Percentiles rank a stretch among this genome's conserved stretches.
phyloP scores from a whole-genome alignment of 1,140 invertebrate genomes.

The Megalonaias nervosa region DNA sequence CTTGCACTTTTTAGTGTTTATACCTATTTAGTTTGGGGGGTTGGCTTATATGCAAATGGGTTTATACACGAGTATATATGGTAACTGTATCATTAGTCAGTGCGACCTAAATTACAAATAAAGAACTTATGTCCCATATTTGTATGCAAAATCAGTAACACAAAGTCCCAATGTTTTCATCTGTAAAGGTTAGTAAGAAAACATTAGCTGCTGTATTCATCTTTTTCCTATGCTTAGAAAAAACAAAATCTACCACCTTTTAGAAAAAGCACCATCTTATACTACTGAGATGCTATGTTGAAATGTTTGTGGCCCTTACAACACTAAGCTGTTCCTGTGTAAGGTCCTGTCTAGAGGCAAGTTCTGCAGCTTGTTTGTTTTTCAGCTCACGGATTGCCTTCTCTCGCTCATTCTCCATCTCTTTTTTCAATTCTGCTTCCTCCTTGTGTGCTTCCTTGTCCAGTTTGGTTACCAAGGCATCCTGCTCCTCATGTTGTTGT shows the following conservation, averaged over 20 bases:
- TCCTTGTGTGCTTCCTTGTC: slow-evolving; percentile 50
- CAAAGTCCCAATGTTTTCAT: no score
- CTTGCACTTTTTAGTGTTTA: no score
- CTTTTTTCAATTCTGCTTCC: slow-evolving; percentile 47
- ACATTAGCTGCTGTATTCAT: no score
- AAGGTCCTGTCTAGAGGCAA: slow-evolving; percentile 59
- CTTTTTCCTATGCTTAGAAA: no score
- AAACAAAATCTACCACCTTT: background rate
- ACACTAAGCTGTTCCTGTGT: slow-evolving; percentile 58
- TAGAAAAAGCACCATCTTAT: background rate
- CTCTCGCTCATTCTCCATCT: slow-evolving; percentile 53
- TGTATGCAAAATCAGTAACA: no score
- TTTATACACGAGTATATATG: no score
- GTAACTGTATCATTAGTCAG: no score
- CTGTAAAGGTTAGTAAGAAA: no score
- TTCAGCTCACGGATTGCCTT: slow-evolving; percentile 58
- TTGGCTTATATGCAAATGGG: no score
- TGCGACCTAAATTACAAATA: no score
- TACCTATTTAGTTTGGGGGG: no score
- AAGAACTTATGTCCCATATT: no score
- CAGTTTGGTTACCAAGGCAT: slow-evolving; percentile 46
- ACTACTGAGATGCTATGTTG: background rate
- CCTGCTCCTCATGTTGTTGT: slow-evolving; percentile 57
- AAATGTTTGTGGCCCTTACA: slow-evolving; percentile 39
- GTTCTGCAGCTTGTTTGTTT: slow-evolving; percentile 64